phyloP scores from a whole-genome alignment of 1,140 invertebrate genomes.

The Aphis gossypii region DNA sequence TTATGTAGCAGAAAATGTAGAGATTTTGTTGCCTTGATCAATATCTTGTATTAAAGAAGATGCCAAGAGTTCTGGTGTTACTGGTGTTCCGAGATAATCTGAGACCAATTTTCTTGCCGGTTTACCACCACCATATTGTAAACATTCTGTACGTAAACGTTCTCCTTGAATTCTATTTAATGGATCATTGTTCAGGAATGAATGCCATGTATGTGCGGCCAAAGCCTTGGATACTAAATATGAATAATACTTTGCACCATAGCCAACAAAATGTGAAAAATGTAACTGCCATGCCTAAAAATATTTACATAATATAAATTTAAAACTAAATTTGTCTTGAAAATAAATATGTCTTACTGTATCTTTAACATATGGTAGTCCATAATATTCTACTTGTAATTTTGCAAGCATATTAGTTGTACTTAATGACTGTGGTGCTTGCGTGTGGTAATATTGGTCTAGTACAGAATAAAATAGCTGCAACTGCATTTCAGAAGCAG shows the following conservation, averaged over 20 bases:
- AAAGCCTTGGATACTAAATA: slow-evolving; percentile 94
- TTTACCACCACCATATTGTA: slow-evolving; percentile 88
- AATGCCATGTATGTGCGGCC: slow-evolving; percentile 92
- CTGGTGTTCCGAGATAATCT: slow-evolving; percentile 75
- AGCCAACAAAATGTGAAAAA: slow-evolving; percentile 96
- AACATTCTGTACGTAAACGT: slow-evolving; percentile 77
- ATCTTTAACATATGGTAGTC: slow-evolving; percentile 84
- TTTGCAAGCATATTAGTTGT: slow-evolving; percentile 83
- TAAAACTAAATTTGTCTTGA: slow-evolving; percentile 1
- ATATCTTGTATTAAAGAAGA: slow-evolving; percentile 67
- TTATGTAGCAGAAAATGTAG: neutral
- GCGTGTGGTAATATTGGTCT: slow-evolving; percentile 87
- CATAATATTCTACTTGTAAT: slow-evolving; percentile 85
- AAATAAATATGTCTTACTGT: slow-evolving; percentile 71
- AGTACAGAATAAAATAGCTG: slow-evolving; percentile 90
- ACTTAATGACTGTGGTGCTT: slow-evolving; percentile 66
- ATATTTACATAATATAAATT: neutral
- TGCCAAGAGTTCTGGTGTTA: slow-evolving; percentile 69
- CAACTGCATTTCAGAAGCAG: slow-evolving; percentile 88
- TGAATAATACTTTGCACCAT: slow-evolving; percentile 98
- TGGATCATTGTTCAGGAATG: slow-evolving; percentile 84
- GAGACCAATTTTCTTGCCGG: slow-evolving; percentile 77
- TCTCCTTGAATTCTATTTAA: slow-evolving; percentile 79
- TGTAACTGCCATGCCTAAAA: slow-evolving; percentile 90
- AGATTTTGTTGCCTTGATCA: slow-evolving; percentile 60